Evolutionary conservation across 2,888 invertebrate species (phyloP), one percentile per base, ranked within the genome.

Genomic region (Parapristionchus giblindavisi): DNA sequence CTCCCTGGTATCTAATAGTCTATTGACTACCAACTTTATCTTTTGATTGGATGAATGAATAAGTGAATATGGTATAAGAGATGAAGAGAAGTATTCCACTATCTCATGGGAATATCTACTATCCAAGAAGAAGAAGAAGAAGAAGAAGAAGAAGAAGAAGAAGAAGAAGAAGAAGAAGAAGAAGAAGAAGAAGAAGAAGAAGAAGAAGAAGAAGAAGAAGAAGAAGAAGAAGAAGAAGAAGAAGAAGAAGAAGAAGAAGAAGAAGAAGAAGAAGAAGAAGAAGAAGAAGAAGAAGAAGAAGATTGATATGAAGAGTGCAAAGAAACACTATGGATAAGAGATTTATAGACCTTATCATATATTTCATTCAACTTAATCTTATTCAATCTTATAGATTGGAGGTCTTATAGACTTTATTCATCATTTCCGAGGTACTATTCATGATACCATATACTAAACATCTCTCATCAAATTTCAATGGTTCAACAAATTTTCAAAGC

Each of bases 51-150:
- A 58, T 58, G 58, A n/a, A 58, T 58, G 58, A 34, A 58, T 58
- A 58, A 58, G 58, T 58, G 58, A 29, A 58, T 58, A 24, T 58
- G 58, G 58, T 32, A 34, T 58, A 58, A 58, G 58, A 27, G 27
- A n/a, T n/a, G 11, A 21, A 54, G n/a, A n/a, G n/a, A n/a, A n/a
- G n/a, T n/a, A n/a, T n/a, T n/a, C n/a, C n/a, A n/a, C n/a, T n/a
- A 21, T 54, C 54, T n/a, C 54, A 8, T 27, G 54, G 27, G 61
- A 11, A 29, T n/a, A 38, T 27, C 11, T n/a, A 6, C 63, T 17
- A 17, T n/a, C 38, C 63, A 38, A 27, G 34, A 29, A n/a, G 43
- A 38, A 24, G n/a, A 29, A 21, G 5, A 40, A 63, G 27, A 63
- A 38, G 21, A 43, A 43, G 8, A 8, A 14, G 8, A 8, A 11